Base-by-base conservation (phyloP, 1,140 invertebrate genomes). In the Notospermus geniculatus region DNA sequence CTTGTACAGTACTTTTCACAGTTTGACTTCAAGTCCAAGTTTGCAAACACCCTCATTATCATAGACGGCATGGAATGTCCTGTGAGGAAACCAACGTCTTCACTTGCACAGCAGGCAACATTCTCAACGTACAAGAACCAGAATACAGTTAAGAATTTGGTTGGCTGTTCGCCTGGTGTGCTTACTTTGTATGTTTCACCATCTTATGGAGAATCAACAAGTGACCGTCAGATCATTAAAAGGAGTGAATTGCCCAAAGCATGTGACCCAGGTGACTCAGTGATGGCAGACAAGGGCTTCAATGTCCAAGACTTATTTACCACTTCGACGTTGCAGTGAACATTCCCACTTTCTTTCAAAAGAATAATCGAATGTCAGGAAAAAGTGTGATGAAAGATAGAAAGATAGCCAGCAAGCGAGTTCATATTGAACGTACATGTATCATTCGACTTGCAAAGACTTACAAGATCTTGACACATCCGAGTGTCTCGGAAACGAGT, bases 71-170 rank as follows among this genome's bases (percentile, higher is more conserved):
- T 67, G 17, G 70, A 76, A 67, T 71, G 66, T 25, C 68, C 67
- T 4, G 65, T 75, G 27, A 54, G 64, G 13, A 65, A 67, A 45
- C 61, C 63, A 15, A 29, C 46, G 25, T 59, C 59, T 56, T 65
- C 66, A 45, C 59, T 50, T 46, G 60, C 69, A 36, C 70, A 77
- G 56, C 69, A 73, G 55, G 65, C 66, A 52, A 71, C 71, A 17
- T 75, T 73, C 56, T 74, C 67, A 28, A 64, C 65, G 0, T 71
- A 73, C 59, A 74, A 73, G 41, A 76, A 76, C 50, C 57, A 66
- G 54, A 66, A 67, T 46, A 69, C 68, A n/a, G 53, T 54, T 22
- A 67, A 69, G 54, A 28, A 61, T 59, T 23, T 68, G 13, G 56
- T 69, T 57, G 71, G 64, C 5, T 32, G 15, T 9, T 60, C 63